Evolutionary conservation across 2,797 vertebrate genomes (phyloP).

Genomic region (Chiloscyllium punctatum): DNA sequence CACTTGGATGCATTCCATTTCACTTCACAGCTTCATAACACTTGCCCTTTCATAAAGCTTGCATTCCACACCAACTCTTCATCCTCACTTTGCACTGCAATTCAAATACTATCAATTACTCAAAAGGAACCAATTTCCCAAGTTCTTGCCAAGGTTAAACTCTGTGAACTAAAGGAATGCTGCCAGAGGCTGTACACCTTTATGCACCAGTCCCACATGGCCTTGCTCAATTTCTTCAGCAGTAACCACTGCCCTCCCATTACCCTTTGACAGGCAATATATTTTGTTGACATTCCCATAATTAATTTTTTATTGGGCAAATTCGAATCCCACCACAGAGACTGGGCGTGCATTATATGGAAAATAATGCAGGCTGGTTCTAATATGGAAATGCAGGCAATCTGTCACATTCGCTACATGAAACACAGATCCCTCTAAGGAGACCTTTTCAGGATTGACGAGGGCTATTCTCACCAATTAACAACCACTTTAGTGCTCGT

Average conservation of each 20-base stretch:
- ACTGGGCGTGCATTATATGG: constrained; percentile 8
- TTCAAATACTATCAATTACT: constrained; percentile 42
- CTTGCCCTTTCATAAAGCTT: constrained; percentile 50
- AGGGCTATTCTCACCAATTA: constrained; percentile 43
- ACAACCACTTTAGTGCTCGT: constrained; percentile 43
- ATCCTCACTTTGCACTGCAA: constrained; percentile 31
- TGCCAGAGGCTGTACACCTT: constrained; percentile 67
- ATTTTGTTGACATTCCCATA: constrained; percentile 68
- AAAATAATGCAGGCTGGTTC: constrained; percentile 20
- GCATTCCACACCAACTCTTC: constrained; percentile 37
- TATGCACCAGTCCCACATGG: constrained; percentile 52
- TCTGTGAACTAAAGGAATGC: constrained; percentile 53
- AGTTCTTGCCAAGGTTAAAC: constrained; percentile 71
- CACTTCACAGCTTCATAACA: background rate
- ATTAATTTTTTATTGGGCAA: constrained; percentile 54
- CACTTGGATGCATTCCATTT: constrained; percentile 24
- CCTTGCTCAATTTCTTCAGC: constrained; percentile 52
- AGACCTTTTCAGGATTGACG: constrained; percentile 40
- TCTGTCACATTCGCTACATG: constrained; percentile 37
- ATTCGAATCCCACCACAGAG: constrained; percentile 31
- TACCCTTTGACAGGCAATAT: constrained; percentile 64
- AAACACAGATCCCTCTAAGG: constrained; percentile 25
- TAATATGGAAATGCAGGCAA: constrained; percentile 41
- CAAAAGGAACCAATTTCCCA: constrained; percentile 54
- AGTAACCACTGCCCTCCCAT: constrained; percentile 61